Evolutionary conservation across 23 tunicate species (phyloP).

Genomic region (Corella eumyota): DNA sequence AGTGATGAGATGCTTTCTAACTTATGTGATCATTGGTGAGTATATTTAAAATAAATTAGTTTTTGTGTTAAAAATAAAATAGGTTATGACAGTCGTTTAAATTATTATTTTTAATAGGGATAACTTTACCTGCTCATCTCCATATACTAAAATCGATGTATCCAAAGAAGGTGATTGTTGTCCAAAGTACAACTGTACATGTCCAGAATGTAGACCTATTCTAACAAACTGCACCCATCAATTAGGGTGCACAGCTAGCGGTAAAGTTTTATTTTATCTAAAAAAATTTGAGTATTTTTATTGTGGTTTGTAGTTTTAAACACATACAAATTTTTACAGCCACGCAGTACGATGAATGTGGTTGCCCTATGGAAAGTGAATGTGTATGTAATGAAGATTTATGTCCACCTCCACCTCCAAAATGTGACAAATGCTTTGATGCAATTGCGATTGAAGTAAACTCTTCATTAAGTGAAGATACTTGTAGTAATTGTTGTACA

Average conservation of each 20-base stretch:
- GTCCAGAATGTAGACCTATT: too few relatives aligned
- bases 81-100: too few relatives aligned
- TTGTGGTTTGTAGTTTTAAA: background rate
- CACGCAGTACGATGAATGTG: background rate
- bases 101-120: too few relatives aligned
- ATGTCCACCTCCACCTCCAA: background rate
- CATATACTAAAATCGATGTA: too few relatives aligned
- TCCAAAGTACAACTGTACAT: too few relatives aligned
- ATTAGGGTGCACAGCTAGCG: background rate
- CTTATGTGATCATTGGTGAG: background rate
- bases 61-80: too few relatives aligned
- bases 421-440: background rate
- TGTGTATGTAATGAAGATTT: background rate
- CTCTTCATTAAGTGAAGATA: too few relatives aligned
- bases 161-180: too few relatives aligned
- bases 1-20: background rate
- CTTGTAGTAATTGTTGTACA: too few relatives aligned
- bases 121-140: too few relatives aligned
- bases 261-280: background rate
- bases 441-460: too few relatives aligned
- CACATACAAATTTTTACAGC: background rate
- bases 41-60: too few relatives aligned
- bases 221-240: background rate
- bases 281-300: background rate
- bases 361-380: slow-evolving; percentile 1